Conservation (phyloP, 2,113 vertebrate species). For the Pseudonaja textilis region DNA sequence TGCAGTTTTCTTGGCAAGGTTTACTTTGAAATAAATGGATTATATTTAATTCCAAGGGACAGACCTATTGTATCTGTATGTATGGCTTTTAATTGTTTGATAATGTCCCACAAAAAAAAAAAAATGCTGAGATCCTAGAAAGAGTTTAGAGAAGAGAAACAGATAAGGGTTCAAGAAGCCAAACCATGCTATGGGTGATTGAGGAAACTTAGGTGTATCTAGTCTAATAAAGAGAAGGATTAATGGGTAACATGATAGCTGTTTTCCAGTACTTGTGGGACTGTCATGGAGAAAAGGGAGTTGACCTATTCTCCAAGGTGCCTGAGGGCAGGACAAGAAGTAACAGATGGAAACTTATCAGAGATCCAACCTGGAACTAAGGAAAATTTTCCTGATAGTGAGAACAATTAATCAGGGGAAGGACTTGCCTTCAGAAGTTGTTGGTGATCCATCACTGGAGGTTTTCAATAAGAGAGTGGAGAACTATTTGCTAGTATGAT, state of each 20-base stretch:
- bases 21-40: background rate
- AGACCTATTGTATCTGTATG: background rate
- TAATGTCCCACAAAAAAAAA: background rate
- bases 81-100: background rate
- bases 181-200: background rate
- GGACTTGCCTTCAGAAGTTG: background rate
- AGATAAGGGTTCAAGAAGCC: background rate
- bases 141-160: background rate
- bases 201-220: background rate
- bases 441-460: background rate
- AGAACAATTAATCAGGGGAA: background rate
- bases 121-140: background rate
- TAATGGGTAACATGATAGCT: background rate
- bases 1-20: background rate
- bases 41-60: background rate
- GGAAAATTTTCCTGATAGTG: background rate
- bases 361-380: background rate
- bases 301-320: background rate
- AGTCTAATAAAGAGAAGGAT: background rate
- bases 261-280: background rate
- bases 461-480: background rate
- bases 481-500: background rate
- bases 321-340: background rate
- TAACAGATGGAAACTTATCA: background rate
- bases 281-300: background rate